Conservation (phyloP, 2,888 invertebrate species). For the Drosophila robusta region DNA sequence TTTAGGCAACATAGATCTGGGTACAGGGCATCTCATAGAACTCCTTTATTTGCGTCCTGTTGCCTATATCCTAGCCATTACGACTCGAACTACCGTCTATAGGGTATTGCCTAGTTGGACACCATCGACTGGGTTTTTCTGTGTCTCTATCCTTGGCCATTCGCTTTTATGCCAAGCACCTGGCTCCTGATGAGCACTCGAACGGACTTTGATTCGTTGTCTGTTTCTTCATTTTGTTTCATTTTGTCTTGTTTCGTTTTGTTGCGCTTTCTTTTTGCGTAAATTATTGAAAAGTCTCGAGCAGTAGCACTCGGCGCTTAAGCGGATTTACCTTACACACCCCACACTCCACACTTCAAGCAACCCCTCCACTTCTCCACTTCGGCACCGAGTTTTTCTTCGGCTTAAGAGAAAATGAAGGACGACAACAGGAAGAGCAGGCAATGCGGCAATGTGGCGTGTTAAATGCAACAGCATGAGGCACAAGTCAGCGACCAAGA, state of each 20-base stretch:
- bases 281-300: slow-evolving; percentile 74
- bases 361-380: not conserved
- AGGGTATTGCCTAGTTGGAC: not conserved
- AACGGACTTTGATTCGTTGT: slow-evolving; percentile 58
- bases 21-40: too few relatives aligned
- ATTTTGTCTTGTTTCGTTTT: not conserved
- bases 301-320: slow-evolving; percentile 60
- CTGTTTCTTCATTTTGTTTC: slow-evolving; percentile 31
- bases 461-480: slow-evolving; percentile 44
- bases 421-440: slow-evolving; percentile 5
- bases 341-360: not conserved
- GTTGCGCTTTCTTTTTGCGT: slow-evolving; percentile 42
- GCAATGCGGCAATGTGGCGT: slow-evolving; percentile 39
- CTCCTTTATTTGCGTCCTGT: too few relatives aligned
- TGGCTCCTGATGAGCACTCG: slow-evolving; percentile 55
- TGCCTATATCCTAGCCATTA: too few relatives aligned
- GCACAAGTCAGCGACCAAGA: slow-evolving; percentile 33
- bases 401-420: slow-evolving; percentile 43
- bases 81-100: not conserved
- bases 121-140: slow-evolving; percentile 15
- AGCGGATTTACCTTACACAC: slow-evolving; percentile 63
- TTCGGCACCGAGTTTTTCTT: not conserved
- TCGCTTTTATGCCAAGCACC: slow-evolving; percentile 52
- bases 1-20: too few relatives aligned
- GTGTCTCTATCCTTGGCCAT: slow-evolving; percentile 39